These are phyloP conservation scores for Artemisiospiza belli DNA, from an alignment of 2,113 vertebrate genomes.

Conservation along the genomic window DNA sequence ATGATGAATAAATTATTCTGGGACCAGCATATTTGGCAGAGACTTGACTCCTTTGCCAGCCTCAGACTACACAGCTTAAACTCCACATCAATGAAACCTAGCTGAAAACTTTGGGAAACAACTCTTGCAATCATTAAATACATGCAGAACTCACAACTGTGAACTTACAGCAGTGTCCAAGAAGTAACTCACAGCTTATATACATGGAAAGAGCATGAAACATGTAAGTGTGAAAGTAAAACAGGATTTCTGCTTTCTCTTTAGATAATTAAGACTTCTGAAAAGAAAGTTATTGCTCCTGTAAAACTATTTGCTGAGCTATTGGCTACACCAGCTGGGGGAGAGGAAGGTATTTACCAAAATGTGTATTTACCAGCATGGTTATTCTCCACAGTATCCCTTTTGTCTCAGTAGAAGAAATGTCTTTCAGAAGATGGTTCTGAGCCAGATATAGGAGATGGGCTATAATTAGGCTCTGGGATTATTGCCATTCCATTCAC, in stretches of 20 bases:
- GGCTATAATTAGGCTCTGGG: background rate
- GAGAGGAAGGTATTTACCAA: background rate
- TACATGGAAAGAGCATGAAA: background rate
- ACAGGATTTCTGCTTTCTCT: background rate
- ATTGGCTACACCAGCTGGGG: rapidly evolving
- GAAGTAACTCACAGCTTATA: background rate
- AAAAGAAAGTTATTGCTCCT: background rate
- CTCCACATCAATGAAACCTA: background rate
- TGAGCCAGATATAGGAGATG: background rate
- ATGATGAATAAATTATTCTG: background rate
- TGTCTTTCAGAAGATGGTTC: background rate
- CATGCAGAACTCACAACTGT: background rate
- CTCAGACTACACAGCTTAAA: background rate
- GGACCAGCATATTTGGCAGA: background rate
- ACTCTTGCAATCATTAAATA: background rate
- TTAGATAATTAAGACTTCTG: background rate
- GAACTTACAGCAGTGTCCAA: background rate
- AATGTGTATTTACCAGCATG: background rate
- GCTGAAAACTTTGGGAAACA: background rate
- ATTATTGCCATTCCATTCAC: background rate
- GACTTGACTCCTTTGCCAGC: background rate
- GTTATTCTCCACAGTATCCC: background rate
- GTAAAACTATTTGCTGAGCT: background rate
- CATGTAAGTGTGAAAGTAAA: background rate
- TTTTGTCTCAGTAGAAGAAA: background rate